Base-by-base conservation (phyloP, 1,140 invertebrate species). In the Anagrus nilaparvatae region DNA sequence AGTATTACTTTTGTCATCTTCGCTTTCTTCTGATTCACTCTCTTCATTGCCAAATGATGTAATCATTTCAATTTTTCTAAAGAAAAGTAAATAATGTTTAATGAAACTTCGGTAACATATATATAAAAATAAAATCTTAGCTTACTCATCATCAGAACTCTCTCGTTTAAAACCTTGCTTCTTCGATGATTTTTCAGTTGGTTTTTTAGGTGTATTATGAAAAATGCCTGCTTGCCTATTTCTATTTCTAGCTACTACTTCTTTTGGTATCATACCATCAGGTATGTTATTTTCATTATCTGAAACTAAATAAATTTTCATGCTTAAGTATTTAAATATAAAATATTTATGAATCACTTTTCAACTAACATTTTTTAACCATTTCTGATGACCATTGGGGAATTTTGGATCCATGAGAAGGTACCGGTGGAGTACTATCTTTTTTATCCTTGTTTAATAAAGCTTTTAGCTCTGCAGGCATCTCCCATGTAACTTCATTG, bases 401-500 rank as follows among this genome's bases (percentile, higher is more conserved):
- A 39, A 56, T 47, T 16, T 61, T 55, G 4, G 51, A 43, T 21
- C 50, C 44, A 36, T 52, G 52, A n/a, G n/a, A n/a, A n/a, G n/a
- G n/a, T n/a, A n/a, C n/a, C 40, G 52, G 42, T 18, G 41, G 10
- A 7, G 31, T 6, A 18, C 46, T 41, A 29, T 49, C 47, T 17
- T 21, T 36, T 33, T 61, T 54, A 18, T 45, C 36, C 14, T 50
- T 50, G 36, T 57, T 56, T 21, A 49, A 53, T 21, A 56, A 41
- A 3, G 51, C 51, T 13, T 61, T 69, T 36, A 72, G 67, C 50
- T 77, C 78, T 5, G 62, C 46, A 16, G 82, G 81, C 41, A 77
- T 73, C 43, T 81, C 77, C 81, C 81, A 85, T 8, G 78, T 81
- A 3, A 84, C 81, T 52, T 78, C 73, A 59, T 83, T 81, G 2